These are phyloP conservation scores for Hucho hucho DNA, from an alignment of 2,113 vertebrate species.

Conservation along the genomic window DNA sequence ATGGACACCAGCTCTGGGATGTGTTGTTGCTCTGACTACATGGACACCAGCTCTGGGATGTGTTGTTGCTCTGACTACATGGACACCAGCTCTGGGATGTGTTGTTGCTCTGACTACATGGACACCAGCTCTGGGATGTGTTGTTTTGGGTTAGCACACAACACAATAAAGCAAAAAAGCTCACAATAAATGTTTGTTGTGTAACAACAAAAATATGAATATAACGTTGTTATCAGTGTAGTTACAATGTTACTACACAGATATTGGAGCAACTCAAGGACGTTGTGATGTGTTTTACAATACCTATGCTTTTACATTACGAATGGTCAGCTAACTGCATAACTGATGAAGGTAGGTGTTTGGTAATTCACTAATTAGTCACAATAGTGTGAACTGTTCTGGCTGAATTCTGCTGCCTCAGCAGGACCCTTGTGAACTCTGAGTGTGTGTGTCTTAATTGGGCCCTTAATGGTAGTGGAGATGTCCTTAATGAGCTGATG, in stretches of 20 bases:
- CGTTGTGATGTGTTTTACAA: conserved; percentile 31
- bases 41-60: too few species aligned
- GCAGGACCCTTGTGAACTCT: conserved; percentile 63
- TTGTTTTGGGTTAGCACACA: conserved; percentile 15
- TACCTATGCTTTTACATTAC: conserved; percentile 9
- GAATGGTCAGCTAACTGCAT: conserved; percentile 34
- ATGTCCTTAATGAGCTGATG: conserved; percentile 76
- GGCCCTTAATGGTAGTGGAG: conserved; percentile 57
- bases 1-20: too few species aligned
- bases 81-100: too few species aligned
- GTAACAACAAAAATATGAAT: too few species aligned
- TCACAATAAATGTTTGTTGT: too few species aligned
- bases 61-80: too few species aligned
- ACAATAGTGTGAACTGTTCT: conserved; percentile 40
- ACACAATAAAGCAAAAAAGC: conserved; percentile 9
- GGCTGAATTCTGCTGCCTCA: conserved; percentile 64
- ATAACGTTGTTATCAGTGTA: not conserved
- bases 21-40: too few species aligned
- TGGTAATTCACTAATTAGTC: conserved; percentile 59
- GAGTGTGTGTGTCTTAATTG: conserved; percentile 60
- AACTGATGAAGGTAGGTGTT: conserved; percentile 41
- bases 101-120: conserved; percentile 36
- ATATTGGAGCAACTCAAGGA: too few species aligned
- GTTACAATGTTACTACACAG: too few species aligned
- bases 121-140: conserved; percentile 46